Percentiles rank a stretch among this genome's conserved stretches.
phyloP scores from a whole-genome alignment of 2,888 invertebrate genomes.

The Cylindroiulus punctatus region DNA sequence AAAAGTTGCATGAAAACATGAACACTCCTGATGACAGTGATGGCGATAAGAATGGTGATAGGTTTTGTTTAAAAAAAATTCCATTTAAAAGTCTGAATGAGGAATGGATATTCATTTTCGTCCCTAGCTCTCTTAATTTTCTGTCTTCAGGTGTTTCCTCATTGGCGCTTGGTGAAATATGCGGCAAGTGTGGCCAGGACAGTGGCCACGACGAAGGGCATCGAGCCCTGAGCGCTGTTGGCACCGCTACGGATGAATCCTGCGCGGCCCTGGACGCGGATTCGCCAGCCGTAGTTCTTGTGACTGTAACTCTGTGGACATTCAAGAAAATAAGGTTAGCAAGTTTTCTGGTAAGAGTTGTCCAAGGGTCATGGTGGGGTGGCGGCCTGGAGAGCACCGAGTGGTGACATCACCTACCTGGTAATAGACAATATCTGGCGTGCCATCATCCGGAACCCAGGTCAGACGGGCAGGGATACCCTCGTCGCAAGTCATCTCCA shows the following conservation, averaged over 20 bases:
- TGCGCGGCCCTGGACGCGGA: slow-evolving; percentile 54
- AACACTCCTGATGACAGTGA: background rate
- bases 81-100: background rate
- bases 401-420: slow-evolving; percentile 73
- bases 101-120: background rate
- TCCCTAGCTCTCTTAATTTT: background rate
- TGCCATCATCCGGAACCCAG: slow-evolving; percentile 87
- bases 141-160: background rate
- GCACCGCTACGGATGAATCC: slow-evolving; percentile 53
- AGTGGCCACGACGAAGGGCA: background rate
- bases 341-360: background rate
- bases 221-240: background rate
- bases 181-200: background rate
- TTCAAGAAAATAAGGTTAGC: background rate
- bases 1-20: background rate
- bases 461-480: slow-evolving; percentile 78
- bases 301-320: slow-evolving; percentile 56
- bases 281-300: slow-evolving; percentile 55
- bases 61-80: background rate
- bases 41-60: background rate
- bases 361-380: too few species aligned
- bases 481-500: slow-evolving; percentile 77
- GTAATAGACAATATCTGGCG: slow-evolving; percentile 86
- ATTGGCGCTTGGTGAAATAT: slow-evolving; percentile 36
- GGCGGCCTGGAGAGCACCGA: too few species aligned